Evolutionary conservation across 1,140 invertebrate genomes (phyloP).

Genomic region (Diachasma alloeum): DNA sequence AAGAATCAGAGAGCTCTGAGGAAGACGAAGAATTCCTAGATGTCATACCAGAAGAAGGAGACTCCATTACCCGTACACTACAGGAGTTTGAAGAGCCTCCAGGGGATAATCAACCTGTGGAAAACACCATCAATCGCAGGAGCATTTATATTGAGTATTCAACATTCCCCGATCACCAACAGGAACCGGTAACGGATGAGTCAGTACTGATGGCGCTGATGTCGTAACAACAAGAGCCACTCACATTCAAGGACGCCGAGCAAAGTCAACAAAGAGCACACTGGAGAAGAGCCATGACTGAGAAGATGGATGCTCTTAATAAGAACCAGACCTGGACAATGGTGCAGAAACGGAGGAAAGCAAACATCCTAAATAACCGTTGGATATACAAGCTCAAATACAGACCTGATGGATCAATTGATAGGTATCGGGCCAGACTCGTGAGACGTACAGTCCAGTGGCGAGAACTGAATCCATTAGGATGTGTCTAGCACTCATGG

Average conservation of each 20-base stretch:
- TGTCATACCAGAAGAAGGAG: too few relatives aligned
- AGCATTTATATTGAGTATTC: too few relatives aligned
- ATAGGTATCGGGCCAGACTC: constrained; percentile 30
- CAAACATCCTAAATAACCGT: constrained; percentile 48
- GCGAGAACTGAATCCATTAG: too few relatives aligned
- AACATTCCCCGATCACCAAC: too few relatives aligned
- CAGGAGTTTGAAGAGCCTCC: too few relatives aligned
- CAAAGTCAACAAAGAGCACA: background rate
- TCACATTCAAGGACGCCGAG: background rate
- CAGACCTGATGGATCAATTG: constrained; percentile 19
- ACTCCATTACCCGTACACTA: too few relatives aligned
- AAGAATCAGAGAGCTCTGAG: background rate
- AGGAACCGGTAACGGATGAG: background rate
- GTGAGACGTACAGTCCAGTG: too few relatives aligned
- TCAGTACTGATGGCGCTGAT: background rate
- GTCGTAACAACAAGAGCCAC: background rate
- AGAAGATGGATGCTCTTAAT: constrained; percentile 35
- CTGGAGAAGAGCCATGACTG: constrained; percentile 36
- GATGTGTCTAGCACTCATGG: too few relatives aligned
- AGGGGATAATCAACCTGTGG: too few relatives aligned
- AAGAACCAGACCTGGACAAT: constrained; percentile 39
- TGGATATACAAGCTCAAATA: constrained; percentile 55
- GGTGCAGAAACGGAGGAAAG: constrained; percentile 19
- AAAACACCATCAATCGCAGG: too few relatives aligned
- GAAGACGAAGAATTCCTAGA: too few relatives aligned